These are phyloP conservation scores for Urocyon cinereoargenteus DNA, from an alignment of 2,797 vertebrate species.

Conservation along the genomic window DNA sequence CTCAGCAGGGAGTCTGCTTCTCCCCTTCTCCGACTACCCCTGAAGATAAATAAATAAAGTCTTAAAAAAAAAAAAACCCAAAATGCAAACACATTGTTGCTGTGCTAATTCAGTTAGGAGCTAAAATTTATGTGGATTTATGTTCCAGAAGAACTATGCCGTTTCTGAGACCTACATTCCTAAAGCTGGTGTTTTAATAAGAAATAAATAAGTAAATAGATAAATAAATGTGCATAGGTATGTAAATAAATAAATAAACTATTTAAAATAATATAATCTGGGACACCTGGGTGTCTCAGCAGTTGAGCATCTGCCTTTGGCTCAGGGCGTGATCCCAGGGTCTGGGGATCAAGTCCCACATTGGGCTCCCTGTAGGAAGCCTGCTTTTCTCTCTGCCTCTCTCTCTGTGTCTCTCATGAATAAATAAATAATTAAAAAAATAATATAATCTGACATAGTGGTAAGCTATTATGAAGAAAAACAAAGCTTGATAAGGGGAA, in stretches of 20 bases:
- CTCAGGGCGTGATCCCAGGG: no score
- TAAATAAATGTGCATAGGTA: background rate
- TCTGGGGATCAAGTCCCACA: no score
- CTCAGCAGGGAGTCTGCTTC: no score
- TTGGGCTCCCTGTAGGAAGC: no score
- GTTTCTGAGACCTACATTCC: background rate
- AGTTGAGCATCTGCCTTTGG: no score
- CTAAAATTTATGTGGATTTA: background rate
- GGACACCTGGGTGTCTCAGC: no score
- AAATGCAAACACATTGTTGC: background rate
- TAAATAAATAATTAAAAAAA: background rate
- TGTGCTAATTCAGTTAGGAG: background rate
- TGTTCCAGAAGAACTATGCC: background rate
- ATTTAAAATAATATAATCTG: background rate
- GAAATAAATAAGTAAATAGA: background rate
- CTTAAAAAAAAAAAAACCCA: background rate
- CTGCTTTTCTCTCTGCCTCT: no score
- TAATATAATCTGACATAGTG: background rate
- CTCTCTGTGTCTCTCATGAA: no score
- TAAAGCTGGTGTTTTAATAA: background rate
- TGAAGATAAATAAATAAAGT: no score
- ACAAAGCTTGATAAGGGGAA: background rate
- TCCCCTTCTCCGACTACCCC: no score
- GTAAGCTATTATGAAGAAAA: background rate
- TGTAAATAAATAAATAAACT: background rate